Percentiles rank a stretch among this genome's conserved stretches.
Conservation (phyloP, 2,797 vertebrate genomes). For the Propithecus deckenii region DNA sequence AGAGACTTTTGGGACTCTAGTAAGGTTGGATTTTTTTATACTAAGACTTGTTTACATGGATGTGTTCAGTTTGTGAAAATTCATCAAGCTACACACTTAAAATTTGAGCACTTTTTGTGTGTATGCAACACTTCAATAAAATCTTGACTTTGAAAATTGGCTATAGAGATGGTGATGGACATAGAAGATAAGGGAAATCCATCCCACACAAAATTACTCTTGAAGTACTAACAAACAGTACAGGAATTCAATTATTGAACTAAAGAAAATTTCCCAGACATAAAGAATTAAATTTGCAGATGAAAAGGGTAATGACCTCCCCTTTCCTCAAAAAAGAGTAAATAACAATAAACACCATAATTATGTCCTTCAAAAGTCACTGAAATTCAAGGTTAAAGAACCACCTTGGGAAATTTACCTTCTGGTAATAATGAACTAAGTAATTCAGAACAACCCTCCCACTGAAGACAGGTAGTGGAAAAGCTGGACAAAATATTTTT, state of each 20-base stretch:
- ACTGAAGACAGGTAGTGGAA: not conserved
- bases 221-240: not conserved
- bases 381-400: conserved; percentile 9
- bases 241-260: not conserved
- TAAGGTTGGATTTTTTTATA: not conserved
- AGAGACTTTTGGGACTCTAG: not conserved
- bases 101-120: not conserved
- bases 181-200: not conserved
- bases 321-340: not conserved
- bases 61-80: not conserved
- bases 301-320: not conserved
- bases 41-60: not conserved
- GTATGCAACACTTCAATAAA: not conserved
- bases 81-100: not conserved
- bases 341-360: not conserved
- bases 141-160: not conserved
- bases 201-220: not conserved
- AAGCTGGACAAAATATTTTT: not conserved
- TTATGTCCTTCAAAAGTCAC: not conserved
- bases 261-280: not conserved
- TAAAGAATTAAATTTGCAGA: not conserved
- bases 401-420: not conserved
- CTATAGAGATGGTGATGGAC: not conserved
- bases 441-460: not conserved
- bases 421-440: not conserved